Conservation (phyloP, 2,888 invertebrate species). For the Lasius fuliginosus region DNA sequence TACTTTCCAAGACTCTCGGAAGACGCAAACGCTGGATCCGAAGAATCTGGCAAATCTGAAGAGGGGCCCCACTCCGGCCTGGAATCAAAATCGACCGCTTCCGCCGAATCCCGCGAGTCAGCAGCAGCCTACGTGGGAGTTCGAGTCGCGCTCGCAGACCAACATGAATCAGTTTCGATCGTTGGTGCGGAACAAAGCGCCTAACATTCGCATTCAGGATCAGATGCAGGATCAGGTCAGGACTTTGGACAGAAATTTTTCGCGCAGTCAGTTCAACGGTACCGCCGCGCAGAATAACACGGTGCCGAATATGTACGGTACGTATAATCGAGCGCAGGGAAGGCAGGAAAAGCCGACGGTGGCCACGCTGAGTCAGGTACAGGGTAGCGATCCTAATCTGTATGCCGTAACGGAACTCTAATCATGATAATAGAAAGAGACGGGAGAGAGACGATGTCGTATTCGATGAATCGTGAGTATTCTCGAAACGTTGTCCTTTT, state of each 20-base stretch:
- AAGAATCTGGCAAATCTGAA: constrained; percentile 84
- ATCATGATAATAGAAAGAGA: constrained; percentile 32
- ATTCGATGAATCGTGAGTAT: background rate
- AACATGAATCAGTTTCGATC: constrained; percentile 88
- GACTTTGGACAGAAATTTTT: constrained; percentile 84
- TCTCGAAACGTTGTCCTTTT: background rate
- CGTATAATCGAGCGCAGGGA: constrained; percentile 83
- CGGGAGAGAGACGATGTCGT: background rate
- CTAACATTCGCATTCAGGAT: constrained; percentile 84
- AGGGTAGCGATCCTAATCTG: constrained; percentile 87
- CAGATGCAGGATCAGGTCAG: constrained; percentile 84
- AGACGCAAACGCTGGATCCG: constrained; percentile 85
- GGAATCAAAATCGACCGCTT: constrained; percentile 84
- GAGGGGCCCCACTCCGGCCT: constrained; percentile 83
- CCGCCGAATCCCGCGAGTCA: constrained; percentile 79
- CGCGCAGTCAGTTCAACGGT: constrained; percentile 83
- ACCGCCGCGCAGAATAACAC: constrained; percentile 77
- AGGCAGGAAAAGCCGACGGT: constrained; percentile 83
- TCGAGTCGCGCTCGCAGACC: constrained; percentile 84
- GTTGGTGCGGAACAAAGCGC: constrained; percentile 85
- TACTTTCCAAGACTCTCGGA: constrained; percentile 85
- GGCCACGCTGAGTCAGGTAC: constrained; percentile 84
- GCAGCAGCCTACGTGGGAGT: constrained; percentile 80
- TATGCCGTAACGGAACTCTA: constrained; percentile 91
- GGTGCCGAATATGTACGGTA: constrained; percentile 86